phyloP scores from a whole-genome alignment of 2,888 invertebrate genomes.

The Calliphora vomitoria region DNA sequence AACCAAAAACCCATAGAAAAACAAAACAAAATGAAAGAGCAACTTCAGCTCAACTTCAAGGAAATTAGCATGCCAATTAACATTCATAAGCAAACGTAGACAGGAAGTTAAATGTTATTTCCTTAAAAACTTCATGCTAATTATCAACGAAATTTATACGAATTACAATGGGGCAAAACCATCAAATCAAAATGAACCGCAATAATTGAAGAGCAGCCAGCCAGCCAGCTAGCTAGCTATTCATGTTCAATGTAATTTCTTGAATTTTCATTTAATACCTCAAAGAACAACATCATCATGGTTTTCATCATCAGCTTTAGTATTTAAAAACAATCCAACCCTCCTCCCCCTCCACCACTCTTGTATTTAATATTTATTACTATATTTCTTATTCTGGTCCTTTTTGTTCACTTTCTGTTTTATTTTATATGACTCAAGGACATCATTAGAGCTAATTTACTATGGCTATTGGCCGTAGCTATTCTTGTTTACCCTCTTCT shows the following conservation, averaged over 20 bases:
- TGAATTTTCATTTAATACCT: constrained; percentile 5
- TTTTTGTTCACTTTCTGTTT: constrained; percentile 7
- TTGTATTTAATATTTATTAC: not conserved
- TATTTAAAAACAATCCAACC: not conserved
- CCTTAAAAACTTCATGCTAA: not conserved
- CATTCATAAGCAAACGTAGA: not conserved
- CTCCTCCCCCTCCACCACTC: not conserved
- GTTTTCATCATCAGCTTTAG: not conserved
- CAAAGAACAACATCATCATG: not conserved
- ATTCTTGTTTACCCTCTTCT: not conserved
- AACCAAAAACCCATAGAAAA: not conserved
- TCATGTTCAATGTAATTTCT: not conserved
- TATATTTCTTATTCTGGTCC: not conserved
- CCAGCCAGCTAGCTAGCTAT: not conserved
- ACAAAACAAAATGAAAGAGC: too few species aligned
- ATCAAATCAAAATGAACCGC: not conserved
- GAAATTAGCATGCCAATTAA: not conserved
- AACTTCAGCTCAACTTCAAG: not conserved
- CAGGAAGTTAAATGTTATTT: constrained; percentile 1
- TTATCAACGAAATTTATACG: not conserved
- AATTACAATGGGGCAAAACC: not conserved
- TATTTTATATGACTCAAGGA: constrained; percentile 16
- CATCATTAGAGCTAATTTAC: constrained; percentile 54
- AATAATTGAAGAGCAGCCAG: not conserved
- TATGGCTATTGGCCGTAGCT: constrained; percentile 45